Percentiles rank a stretch among this genome's conserved stretches.
Conservation (phyloP, 2,888 invertebrate genomes). For the Parnassius glacialis region DNA sequence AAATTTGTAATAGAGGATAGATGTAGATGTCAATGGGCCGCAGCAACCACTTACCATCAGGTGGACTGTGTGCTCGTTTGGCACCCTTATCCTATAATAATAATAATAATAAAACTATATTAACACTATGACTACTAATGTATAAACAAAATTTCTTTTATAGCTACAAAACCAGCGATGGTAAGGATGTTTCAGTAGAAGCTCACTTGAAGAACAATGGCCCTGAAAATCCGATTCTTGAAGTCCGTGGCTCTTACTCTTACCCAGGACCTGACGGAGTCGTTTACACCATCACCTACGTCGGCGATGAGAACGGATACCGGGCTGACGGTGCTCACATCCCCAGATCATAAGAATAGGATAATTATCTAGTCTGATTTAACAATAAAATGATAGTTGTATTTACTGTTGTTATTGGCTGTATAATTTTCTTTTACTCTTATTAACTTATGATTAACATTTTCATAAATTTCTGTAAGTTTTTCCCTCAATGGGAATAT, state of each 20-base stretch:
- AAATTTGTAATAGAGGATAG: no score
- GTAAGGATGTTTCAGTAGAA: conserved; percentile 46
- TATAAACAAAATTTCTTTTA: not conserved
- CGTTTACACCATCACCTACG: conserved; percentile 67
- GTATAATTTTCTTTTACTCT: not conserved
- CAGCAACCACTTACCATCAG: no score
- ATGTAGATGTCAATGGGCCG: no score
- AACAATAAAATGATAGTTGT: not conserved
- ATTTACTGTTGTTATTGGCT: not conserved
- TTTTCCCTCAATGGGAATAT: no score
- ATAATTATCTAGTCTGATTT: not conserved
- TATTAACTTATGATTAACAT: no score
- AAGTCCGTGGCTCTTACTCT: conserved; percentile 70
- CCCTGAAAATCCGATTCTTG: conserved; percentile 63
- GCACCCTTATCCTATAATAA: no score
- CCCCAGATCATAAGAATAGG: conserved; percentile 35
- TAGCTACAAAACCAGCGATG: conserved; percentile 64
- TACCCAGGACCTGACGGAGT: conserved; percentile 71
- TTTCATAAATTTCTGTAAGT: no score
- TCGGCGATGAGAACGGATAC: conserved; percentile 79
- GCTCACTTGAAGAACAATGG: conserved; percentile 67
- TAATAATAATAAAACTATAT: no score
- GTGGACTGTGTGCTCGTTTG: no score
- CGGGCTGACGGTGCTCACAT: conserved; percentile 60
- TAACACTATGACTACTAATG: no score